Percentiles rank a stretch among this genome's conserved stretches.
Conservation (phyloP, 2,113 vertebrate genomes). For the Poecilia latipinna region DNA sequence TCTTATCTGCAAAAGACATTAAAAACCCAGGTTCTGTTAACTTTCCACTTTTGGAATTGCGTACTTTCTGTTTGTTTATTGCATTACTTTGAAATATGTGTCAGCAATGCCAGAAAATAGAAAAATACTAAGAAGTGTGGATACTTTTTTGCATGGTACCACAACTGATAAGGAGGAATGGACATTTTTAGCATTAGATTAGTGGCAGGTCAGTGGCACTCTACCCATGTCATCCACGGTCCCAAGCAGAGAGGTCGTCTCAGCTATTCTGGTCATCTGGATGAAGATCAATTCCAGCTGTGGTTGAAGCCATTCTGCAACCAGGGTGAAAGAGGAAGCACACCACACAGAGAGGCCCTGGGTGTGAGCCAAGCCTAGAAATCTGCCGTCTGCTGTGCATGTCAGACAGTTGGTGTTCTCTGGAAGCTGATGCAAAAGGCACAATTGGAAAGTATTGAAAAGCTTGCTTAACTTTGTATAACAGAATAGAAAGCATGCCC, state of each 20-base stretch:
- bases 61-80: too few species aligned
- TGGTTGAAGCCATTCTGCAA: constrained; percentile 77
- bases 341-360: constrained; percentile 82
- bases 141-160: too few species aligned
- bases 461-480: neutral
- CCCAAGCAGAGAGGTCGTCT: constrained; percentile 69
- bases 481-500: neutral
- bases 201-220: neutral
- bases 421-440: constrained; percentile 74
- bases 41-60: too few species aligned
- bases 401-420: constrained; percentile 80
- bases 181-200: neutral
- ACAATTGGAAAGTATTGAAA: neutral
- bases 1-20: too few species aligned
- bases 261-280: constrained; percentile 68
- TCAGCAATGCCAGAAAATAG: neutral
- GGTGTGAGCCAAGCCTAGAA: constrained; percentile 80
- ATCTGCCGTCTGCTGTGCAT: constrained; percentile 75
- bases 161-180: neutral
- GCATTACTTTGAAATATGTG: too few species aligned
- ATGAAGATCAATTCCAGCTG: constrained; percentile 80
- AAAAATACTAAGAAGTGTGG: too few species aligned
- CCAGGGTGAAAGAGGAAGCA: constrained; percentile 28
- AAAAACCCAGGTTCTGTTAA: too few species aligned
- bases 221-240: constrained; percentile 89